phyloP scores from a whole-genome alignment of 2,888 invertebrate species.

The Chrysolina oricalcia region DNA sequence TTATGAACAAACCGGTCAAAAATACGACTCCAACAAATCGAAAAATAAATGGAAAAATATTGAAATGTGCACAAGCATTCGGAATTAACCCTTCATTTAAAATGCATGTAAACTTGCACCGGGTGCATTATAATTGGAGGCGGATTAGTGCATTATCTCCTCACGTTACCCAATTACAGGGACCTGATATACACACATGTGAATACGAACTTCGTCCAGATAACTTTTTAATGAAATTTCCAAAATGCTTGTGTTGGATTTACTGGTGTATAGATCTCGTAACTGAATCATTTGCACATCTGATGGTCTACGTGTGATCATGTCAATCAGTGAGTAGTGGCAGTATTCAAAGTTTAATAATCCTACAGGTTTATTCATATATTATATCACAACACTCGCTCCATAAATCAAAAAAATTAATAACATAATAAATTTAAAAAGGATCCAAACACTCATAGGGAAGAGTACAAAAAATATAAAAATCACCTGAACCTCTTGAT shows the following conservation, averaged over 20 bases:
- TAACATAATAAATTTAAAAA: too few relatives aligned
- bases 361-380: too few relatives aligned
- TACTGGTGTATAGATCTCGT: background rate
- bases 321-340: background rate
- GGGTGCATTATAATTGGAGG: constrained; percentile 51
- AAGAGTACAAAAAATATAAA: too few relatives aligned
- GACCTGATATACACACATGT: constrained; percentile 39
- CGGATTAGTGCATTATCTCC: constrained; percentile 55
- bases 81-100: constrained; percentile 42
- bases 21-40: background rate
- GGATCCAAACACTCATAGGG: too few relatives aligned
- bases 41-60: background rate
- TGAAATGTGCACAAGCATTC: background rate
- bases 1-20: too few relatives aligned
- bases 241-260: background rate
- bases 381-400: too few relatives aligned
- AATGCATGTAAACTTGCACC: constrained; percentile 48
- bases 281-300: background rate
- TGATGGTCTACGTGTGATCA: background rate
- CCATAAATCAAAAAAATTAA: too few relatives aligned
- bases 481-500: too few relatives aligned
- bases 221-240: constrained; percentile 5
- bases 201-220: background rate
- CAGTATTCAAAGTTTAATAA: too few relatives aligned
- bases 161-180: constrained; percentile 55